phyloP scores from a whole-genome alignment of 2,113 vertebrate species.

The Corythaeola cristata region DNA sequence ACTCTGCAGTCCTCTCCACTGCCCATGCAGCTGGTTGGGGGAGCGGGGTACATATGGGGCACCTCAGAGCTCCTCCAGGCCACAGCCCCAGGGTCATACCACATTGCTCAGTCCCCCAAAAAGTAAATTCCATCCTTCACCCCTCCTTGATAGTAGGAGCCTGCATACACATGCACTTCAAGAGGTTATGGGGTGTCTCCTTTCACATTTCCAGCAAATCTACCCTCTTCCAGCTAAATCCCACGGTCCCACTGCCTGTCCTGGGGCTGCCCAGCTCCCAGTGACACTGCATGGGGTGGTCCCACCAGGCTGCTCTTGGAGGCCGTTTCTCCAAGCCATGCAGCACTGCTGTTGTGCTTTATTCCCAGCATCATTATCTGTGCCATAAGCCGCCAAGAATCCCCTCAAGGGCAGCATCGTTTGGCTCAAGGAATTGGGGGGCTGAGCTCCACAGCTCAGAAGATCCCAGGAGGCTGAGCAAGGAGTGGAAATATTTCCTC shows the following conservation, averaged over 20 bases:
- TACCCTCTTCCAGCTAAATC: background rate
- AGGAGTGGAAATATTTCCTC: background rate
- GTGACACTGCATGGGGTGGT: too few relatives aligned
- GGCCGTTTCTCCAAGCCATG: rapidly evolving
- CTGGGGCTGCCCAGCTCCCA: too few relatives aligned
- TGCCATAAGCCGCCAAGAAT: background rate
- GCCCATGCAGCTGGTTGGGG: background rate
- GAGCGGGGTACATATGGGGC: rapidly evolving
- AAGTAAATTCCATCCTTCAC: background rate
- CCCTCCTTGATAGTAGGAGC: background rate
- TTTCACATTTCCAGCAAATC: background rate
- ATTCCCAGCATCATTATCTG: rapidly evolving
- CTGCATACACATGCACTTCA: too few relatives aligned
- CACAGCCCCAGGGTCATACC: background rate
- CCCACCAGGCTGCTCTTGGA: background rate
- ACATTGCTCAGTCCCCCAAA: rapidly evolving
- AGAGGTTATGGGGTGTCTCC: background rate
- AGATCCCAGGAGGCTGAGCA: background rate
- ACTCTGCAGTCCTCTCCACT: background rate
- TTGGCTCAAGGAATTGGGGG: background rate
- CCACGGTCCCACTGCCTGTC: rapidly evolving
- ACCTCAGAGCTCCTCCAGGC: background rate
- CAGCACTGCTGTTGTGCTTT: rapidly evolving
- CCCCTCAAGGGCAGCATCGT: background rate
- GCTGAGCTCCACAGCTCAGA: background rate